These are phyloP conservation scores for Standfussiana lucernea DNA, from an alignment of 2,888 invertebrate species.

Conservation along the genomic window DNA sequence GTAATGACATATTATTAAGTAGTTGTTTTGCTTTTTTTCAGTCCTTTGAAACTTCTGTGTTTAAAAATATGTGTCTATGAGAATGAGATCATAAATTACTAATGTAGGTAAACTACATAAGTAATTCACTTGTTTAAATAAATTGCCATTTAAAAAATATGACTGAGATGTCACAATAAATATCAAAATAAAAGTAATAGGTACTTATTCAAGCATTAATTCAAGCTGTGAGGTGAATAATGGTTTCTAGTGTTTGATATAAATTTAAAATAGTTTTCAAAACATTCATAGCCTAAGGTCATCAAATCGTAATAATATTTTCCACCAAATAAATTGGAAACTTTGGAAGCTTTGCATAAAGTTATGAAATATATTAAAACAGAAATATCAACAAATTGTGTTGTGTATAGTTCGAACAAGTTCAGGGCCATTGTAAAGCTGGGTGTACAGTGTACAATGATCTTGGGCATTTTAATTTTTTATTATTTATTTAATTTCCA, in stretches of 20 bases:
- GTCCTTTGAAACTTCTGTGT: not conserved
- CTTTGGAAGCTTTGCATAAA: slow-evolving; percentile 29
- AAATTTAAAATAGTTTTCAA: not conserved
- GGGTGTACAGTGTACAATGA: too few relatives aligned
- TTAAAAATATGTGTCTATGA: not conserved
- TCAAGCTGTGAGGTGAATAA: not conserved
- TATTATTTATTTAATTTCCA: too few relatives aligned
- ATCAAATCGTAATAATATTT: not conserved
- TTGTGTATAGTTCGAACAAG: slow-evolving; percentile 44
- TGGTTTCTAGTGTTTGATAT: not conserved
- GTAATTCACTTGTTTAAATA: not conserved
- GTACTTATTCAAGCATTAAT: not conserved
- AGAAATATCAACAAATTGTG: slow-evolving; percentile 44
- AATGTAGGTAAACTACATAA: not conserved
- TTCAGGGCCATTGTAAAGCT: slow-evolving; percentile 58
- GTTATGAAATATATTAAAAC: slow-evolving; percentile 35
- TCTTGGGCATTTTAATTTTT: too few relatives aligned
- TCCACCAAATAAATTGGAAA: slow-evolving; percentile 12
- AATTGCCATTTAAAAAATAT: not conserved
- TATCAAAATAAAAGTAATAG: not conserved
- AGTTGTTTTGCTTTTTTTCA: not conserved
- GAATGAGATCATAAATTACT: not conserved
- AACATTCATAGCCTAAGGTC: not conserved
- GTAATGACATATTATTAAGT: not conserved
- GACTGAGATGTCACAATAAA: not conserved